Conservation (phyloP, 2,888 invertebrate genomes). For the Synergus japonicus region DNA sequence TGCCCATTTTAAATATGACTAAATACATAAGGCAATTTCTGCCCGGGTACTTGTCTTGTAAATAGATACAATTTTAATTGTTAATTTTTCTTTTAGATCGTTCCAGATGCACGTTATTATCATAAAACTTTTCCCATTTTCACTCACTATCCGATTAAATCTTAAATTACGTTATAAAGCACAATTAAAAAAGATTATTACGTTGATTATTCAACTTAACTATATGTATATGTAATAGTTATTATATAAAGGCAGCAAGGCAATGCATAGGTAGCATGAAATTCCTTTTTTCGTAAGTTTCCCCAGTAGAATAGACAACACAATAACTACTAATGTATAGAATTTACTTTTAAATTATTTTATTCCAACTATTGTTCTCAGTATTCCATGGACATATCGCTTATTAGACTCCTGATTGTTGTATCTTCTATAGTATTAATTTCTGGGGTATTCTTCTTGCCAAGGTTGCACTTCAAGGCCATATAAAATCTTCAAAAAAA, state of each 20-base stretch:
- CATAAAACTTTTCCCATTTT: neutral
- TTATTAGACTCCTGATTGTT: neutral
- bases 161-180: neutral
- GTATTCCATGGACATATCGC: slow-evolving; percentile 3
- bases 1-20: no score
- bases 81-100: no score
- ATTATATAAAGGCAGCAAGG: no score
- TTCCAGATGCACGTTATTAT: neutral
- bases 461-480: slow-evolving; percentile 34
- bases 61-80: no score
- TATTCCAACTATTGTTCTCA: slow-evolving; percentile 11
- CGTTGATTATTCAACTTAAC: slow-evolving; percentile 7
- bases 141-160: neutral
- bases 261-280: no score
- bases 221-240: neutral
- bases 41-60: no score
- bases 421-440: slow-evolving; percentile 3
- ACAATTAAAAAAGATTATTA: neutral
- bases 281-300: neutral
- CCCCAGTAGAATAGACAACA: neutral
- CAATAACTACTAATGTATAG: neutral
- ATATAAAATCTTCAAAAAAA: slow-evolving; percentile 7
- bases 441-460: neutral
- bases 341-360: no score
- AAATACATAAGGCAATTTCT: no score